A percentile compares a stretch with the other conserved stretches of the same genome.
Conservation (phyloP, 1,140 invertebrate species). For the Papilio glaucus region DNA sequence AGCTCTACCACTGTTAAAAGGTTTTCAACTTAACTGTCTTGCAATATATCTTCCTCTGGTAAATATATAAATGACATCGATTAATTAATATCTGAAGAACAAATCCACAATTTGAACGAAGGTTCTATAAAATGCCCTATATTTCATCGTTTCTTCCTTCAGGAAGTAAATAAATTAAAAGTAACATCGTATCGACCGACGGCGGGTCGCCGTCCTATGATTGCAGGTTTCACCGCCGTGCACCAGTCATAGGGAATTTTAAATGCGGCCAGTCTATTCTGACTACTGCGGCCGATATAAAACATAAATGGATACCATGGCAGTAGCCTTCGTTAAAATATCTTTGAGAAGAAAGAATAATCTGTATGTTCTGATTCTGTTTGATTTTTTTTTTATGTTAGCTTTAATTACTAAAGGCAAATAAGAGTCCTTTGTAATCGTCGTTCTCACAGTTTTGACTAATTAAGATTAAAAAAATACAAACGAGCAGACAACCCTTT, state of each 20-base stretch:
- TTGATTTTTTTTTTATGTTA: too few relatives aligned
- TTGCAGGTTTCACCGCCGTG: slow-evolving; percentile 15
- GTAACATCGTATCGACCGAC: not conserved
- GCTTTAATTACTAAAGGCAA: too few relatives aligned
- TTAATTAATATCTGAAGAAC: not conserved
- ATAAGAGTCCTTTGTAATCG: too few relatives aligned
- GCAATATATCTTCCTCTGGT: too few relatives aligned
- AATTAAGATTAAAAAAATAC: too few relatives aligned
- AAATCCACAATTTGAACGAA: not conserved
- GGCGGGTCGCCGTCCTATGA: slow-evolving; percentile 20
- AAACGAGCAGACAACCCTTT: too few relatives aligned
- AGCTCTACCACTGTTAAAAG: too few relatives aligned
- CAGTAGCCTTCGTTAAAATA: not conserved
- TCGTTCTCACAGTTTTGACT: too few relatives aligned
- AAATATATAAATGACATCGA: too few relatives aligned
- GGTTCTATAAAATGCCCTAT: slow-evolving; percentile 1
- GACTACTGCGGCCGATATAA: slow-evolving; percentile 11
- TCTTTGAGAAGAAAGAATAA: not conserved
- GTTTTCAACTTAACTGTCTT: too few relatives aligned
- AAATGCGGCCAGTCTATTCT: not conserved
- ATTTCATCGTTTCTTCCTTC: too few relatives aligned
- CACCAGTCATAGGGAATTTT: slow-evolving; percentile 27
- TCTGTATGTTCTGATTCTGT: too few relatives aligned
- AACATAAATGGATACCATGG: not conserved
- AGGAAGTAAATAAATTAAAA: not conserved